Evolutionary conservation across 2,797 vertebrate species (phyloP).

Genomic region (Nyctibius grandis): DNA sequence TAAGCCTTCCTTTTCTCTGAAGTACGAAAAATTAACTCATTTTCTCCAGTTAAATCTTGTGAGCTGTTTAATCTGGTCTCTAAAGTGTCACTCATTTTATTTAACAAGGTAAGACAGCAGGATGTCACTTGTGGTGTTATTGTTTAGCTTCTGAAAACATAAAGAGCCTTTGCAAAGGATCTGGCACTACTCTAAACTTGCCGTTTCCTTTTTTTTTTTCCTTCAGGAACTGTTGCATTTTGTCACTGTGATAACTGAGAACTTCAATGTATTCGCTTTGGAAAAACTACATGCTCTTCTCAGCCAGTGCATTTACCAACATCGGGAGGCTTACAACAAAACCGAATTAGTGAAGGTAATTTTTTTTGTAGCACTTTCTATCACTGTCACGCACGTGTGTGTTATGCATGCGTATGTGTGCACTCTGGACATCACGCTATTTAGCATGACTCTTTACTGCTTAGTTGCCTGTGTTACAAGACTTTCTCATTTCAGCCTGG

Average conservation of each 20-base stretch:
- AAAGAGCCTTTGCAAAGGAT: not conserved
- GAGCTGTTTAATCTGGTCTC: not conserved
- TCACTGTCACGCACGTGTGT: not conserved
- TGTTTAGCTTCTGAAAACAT: not conserved
- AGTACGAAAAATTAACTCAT: not conserved
- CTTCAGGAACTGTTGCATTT: slow-evolving; percentile 81
- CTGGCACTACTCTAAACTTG: not conserved
- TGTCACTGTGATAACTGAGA: slow-evolving; percentile 76
- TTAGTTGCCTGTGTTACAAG: not conserved
- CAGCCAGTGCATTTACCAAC: slow-evolving; percentile 90
- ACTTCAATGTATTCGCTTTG: slow-evolving; percentile 83
- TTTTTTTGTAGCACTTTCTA: not conserved
- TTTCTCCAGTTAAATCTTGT: not conserved
- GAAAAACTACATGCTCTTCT: slow-evolving; percentile 91
- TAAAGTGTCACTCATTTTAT: not conserved
- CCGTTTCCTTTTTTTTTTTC: not conserved
- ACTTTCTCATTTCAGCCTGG: not conserved
- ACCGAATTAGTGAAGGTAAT: slow-evolving; percentile 81
- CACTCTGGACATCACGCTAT: not conserved
- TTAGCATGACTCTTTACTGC: not conserved
- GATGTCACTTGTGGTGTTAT: not conserved
- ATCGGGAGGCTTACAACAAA: slow-evolving; percentile 86
- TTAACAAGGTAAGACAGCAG: not conserved
- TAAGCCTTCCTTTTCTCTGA: not conserved
- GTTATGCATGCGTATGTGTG: not conserved